Base-by-base conservation (phyloP, 2,113 vertebrate genomes). In the Oryzias celebensis region DNA sequence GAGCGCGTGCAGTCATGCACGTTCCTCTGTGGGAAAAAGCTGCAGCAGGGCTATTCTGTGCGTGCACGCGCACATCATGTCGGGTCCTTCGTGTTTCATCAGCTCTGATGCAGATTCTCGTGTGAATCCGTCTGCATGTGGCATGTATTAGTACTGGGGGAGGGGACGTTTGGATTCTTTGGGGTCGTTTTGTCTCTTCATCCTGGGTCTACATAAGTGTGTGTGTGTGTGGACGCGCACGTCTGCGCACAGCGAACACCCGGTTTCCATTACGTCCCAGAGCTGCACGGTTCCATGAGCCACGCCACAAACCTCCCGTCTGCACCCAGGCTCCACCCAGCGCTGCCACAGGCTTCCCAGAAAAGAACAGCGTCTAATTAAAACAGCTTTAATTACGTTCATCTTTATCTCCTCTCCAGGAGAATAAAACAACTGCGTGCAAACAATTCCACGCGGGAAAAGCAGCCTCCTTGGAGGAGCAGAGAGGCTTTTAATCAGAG, bases 351-450 rank as follows among this genome's bases (percentile, higher is more conserved):
- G 83, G 81, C 84, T 87, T 89, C 85, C 90, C 88, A 88, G 87
- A 91, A 89, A 87, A 88, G 85, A 89, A 82, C 85, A 83, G 75
- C 54, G 45, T 89, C 88, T 89, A 82, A 91, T 91, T 89, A 87
- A 86, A 60, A 49, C 16, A 82, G 79, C 79, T 85, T 84, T 84
- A 87, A 87, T 88, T 85, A 83, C 78, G 73, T 81, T 88, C 79
- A 87, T 89, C 83, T 85, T 36, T 75, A 75, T 84, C 78, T 83
- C 67, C 53, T 62, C 50, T 15, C 6, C 0, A n/a, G 45, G 16
- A 67, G 56, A 78, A 80, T 73, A 72, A 79, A 77, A 83, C 70
- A 81, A 77, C 68, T 73, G 73, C 75, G 81, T 71, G 77, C 75
- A 85, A 86, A 88, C 85, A 82, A 71, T 77, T 66, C 58, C 55